Base-by-base conservation (phyloP, 1,140 invertebrate genomes). In the Caenorhabditis inopinata region DNA sequence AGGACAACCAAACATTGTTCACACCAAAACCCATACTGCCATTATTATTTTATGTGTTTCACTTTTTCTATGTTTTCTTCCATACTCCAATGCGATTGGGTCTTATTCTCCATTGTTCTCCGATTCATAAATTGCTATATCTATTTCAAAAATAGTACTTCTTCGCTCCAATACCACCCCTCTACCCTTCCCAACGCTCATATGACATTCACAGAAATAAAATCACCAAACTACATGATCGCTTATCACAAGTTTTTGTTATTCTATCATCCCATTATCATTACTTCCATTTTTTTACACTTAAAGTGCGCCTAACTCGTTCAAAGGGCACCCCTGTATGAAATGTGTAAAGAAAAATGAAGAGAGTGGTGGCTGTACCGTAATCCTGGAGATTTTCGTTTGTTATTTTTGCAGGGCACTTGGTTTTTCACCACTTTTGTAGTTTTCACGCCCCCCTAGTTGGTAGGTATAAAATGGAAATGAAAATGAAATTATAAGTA, bases 181-280 rank as follows among this genome's bases (percentile, higher is more conserved):
- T n/a, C n/a, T n/a, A n/a, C n/a, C n/a, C n/a, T n/a, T n/a, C n/a
- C n/a, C n/a, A n/a, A n/a, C n/a, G n/a, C n/a, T n/a, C n/a, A n/a
- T n/a, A n/a, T n/a, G n/a, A n/a, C n/a, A n/a, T n/a, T n/a, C n/a
- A n/a, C 27, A 58, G 58, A 68, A 38, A 68, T 32, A 68, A 68
- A 68, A 68, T 68, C 32, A 68, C 12, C 58, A 68, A 68, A 68
- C 58, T 68, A 68, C 32, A 68, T 68, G 58, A 68, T 68, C 58
- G 25, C 58, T 68, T 38, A 38, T 68, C 58, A 38, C 32, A 5
- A 32, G 35, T 58, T 58, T 29, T 29, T 58, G 51, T 58, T 58
- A 58, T 58, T n/a, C n/a, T 25, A 48, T 48, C 21, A 51, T 51
- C 48, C 48, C 27, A 51, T 58, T 58, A 29, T 58, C 58, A 32